phyloP scores from a whole-genome alignment of 2,888 invertebrate genomes.

The Acanthococcus lagerstroemiae region DNA sequence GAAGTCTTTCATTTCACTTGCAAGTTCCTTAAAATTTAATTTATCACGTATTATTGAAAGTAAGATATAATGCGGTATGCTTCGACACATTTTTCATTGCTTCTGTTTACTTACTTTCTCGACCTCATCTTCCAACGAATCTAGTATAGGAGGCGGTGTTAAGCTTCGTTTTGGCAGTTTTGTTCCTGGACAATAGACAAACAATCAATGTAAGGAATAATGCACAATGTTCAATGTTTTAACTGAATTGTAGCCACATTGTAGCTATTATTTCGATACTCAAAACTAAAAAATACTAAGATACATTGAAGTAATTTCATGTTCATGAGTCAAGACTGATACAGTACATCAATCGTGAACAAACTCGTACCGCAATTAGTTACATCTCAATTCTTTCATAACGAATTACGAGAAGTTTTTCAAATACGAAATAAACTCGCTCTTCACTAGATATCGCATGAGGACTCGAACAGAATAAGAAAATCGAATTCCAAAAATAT shows the following conservation, averaged over 20 bases:
- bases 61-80: conserved; percentile 1
- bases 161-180: no score
- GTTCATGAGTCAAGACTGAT: not conserved
- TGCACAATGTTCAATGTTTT: not conserved
- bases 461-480: not conserved
- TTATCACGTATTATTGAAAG: conserved; percentile 3
- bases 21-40: conserved; percentile 4
- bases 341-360: not conserved
- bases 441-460: not conserved
- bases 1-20: not conserved
- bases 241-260: no score
- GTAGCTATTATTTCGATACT: not conserved
- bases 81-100: conserved; percentile 5
- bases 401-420: not conserved
- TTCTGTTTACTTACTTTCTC: not conserved
- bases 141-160: not conserved
- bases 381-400: no score
- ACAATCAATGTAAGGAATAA: conserved; percentile 2
- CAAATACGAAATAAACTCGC: not conserved
- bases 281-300: no score
- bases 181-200: conserved; percentile 2
- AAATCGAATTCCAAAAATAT: conserved; percentile 6
- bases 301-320: no score
- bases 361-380: not conserved
- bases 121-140: not conserved